A percentile compares a stretch with the other conserved stretches of the same genome.
Conservation (phyloP, 2,797 vertebrate species). For the Sphenopsis melanotis region DNA sequence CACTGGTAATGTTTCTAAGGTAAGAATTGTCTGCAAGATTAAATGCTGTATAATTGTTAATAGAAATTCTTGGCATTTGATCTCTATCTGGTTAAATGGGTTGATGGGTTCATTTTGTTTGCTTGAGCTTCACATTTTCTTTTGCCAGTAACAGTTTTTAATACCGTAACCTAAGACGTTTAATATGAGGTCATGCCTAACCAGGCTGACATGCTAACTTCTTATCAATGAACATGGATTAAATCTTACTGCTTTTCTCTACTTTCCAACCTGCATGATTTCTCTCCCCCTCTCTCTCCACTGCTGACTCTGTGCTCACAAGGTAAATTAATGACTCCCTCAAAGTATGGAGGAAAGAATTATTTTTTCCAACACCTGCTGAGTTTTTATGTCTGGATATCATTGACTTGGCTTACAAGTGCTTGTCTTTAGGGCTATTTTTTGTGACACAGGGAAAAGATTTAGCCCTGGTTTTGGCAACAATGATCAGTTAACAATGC, state of each 20-base stretch:
- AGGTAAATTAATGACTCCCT: background rate
- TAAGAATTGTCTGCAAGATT: constrained; percentile 53
- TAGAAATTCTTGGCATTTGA: background rate
- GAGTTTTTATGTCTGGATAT: background rate
- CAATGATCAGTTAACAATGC: background rate
- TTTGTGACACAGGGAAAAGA: background rate
- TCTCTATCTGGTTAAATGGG: background rate
- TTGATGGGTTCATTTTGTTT: background rate
- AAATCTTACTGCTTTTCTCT: background rate
- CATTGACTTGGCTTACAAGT: background rate
- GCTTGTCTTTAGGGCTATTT: background rate
- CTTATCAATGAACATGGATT: background rate
- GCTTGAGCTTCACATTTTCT: background rate
- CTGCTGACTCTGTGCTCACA: background rate
- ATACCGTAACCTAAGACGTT: background rate
- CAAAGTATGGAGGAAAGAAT: background rate
- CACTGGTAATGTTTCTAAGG: constrained; percentile 97
- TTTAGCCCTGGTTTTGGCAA: background rate
- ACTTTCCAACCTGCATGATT: background rate
- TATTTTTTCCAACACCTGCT: background rate
- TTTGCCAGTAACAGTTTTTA: background rate
- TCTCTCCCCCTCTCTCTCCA: background rate
- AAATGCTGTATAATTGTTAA: background rate
- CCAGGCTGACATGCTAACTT: background rate
- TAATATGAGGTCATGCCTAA: background rate